These are phyloP conservation scores for Beroe ovata DNA, from an alignment of 37 sponge, comb jelly and placozoan species.

Conservation along the genomic window DNA sequence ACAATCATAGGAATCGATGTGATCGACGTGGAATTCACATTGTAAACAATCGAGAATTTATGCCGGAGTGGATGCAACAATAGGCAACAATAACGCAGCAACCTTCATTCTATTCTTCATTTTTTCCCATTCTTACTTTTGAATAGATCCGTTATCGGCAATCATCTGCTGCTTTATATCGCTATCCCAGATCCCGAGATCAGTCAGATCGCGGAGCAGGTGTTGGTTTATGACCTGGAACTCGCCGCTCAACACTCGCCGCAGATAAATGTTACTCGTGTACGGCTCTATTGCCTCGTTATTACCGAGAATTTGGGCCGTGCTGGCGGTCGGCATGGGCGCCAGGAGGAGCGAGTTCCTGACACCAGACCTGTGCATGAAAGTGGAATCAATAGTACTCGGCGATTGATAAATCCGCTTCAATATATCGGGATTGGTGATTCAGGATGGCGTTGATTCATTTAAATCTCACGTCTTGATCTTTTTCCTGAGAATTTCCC, in stretches of 20 bases:
- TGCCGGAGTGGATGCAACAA: no score
- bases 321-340: constrained; percentile 99
- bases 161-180: constrained; percentile 92
- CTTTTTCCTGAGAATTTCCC: constrained; percentile 79
- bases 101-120: no score
- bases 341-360: constrained; percentile 95
- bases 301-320: constrained; percentile 99
- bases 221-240: constrained; percentile 96
- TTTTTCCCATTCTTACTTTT: no score
- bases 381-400: no score
- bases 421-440: no score
- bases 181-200: constrained; percentile 85
- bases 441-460: no score
- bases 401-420: no score
- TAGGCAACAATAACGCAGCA: no score
- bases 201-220: constrained; percentile 89
- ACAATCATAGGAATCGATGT: no score
- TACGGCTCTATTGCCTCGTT: constrained; percentile 99
- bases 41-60: neutral
- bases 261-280: constrained; percentile 94
- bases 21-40: neutral
- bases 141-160: constrained; percentile 94
- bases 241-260: constrained; percentile 93
- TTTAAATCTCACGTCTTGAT: constrained; percentile 75
- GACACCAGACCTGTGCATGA: constrained; percentile 78